Conservation (phyloP, 2,888 invertebrate species). For the Malthinus flaveolus region DNA sequence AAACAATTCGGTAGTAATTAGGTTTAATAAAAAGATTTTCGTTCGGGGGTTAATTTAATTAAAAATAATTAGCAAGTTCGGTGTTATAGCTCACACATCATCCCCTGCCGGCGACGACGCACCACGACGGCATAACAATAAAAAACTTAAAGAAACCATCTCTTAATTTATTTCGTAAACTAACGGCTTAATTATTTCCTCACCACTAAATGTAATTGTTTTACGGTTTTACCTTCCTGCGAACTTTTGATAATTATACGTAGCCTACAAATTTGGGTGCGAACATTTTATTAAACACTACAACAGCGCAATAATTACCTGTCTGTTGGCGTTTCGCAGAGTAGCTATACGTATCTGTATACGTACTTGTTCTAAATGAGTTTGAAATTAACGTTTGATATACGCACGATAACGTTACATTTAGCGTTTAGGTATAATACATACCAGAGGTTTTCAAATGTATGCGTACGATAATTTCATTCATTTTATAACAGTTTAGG, state of each 20-base stretch:
- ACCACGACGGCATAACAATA: too few relatives aligned
- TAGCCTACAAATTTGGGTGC: conserved; percentile 5
- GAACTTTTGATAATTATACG: conserved; percentile 7
- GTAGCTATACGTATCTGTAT: too few relatives aligned
- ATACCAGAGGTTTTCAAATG: too few relatives aligned
- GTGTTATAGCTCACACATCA: too few relatives aligned
- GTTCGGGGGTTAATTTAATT: too few relatives aligned
- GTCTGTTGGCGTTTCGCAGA: not conserved
- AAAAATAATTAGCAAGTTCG: too few relatives aligned
- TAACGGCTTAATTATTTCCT: conserved; percentile 1
- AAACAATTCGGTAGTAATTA: too few relatives aligned
- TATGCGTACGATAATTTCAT: too few relatives aligned
- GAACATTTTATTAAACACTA: conserved; percentile 4
- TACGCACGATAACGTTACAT: not conserved
- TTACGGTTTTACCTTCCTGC: conserved; percentile 6
- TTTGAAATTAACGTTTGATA: conserved; percentile 1
- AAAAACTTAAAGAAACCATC: not conserved
- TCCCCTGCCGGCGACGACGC: too few relatives aligned
- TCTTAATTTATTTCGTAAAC: conserved; percentile 5
- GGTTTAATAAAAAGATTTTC: too few relatives aligned
- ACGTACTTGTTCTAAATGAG: not conserved
- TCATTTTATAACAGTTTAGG: too few relatives aligned
- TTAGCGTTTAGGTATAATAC: too few relatives aligned
- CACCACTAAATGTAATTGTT: conserved; percentile 6
- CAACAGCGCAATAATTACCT: conserved; percentile 1